A percentile compares a stretch with the other conserved stretches of the same genome.
These are phyloP conservation scores for Dorcus parallelipipedus DNA, from an alignment of 2,888 invertebrate genomes.

Conservation along the genomic window DNA sequence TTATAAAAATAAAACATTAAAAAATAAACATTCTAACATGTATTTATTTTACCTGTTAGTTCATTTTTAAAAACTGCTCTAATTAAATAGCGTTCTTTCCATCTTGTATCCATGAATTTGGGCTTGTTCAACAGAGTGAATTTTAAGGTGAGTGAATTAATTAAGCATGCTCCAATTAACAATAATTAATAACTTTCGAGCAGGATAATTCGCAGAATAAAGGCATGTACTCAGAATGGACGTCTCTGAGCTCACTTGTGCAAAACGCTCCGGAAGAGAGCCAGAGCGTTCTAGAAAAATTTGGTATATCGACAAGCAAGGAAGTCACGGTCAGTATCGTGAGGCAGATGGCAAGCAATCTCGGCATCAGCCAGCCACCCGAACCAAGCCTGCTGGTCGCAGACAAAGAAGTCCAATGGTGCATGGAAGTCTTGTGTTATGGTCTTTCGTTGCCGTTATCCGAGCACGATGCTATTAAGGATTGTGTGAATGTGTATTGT, in stretches of 20 bases:
- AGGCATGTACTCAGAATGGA: slow-evolving; percentile 85
- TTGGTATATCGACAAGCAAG: slow-evolving; percentile 67
- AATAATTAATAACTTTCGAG: background rate
- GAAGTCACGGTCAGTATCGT: slow-evolving; percentile 81
- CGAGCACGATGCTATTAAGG: slow-evolving; percentile 92
- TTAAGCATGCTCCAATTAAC: slow-evolving; percentile 5
- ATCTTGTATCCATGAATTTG: slow-evolving; percentile 63
- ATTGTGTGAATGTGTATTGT: slow-evolving; percentile 95
- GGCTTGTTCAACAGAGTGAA: slow-evolving; percentile 79
- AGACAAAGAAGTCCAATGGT: slow-evolving; percentile 87
- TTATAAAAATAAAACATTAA: no score
- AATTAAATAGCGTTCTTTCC: background rate
- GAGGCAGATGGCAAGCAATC: slow-evolving; percentile 67
- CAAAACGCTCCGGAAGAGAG: slow-evolving; percentile 64
- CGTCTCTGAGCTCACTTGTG: slow-evolving; percentile 62
- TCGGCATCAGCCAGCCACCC: slow-evolving; percentile 72
- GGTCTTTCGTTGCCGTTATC: slow-evolving; percentile 85
- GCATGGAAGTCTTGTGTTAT: slow-evolving; percentile 84
- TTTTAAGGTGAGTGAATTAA: slow-evolving; percentile 59
- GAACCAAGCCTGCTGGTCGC: slow-evolving; percentile 81
- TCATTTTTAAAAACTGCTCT: no score
- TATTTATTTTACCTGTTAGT: no score
- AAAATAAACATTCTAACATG: no score
- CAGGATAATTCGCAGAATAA: slow-evolving; percentile 61
- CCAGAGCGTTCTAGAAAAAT: slow-evolving; percentile 75